These are phyloP conservation scores for Struthio camelus DNA, from an alignment of 2,113 vertebrate species.

Conservation along the genomic window DNA sequence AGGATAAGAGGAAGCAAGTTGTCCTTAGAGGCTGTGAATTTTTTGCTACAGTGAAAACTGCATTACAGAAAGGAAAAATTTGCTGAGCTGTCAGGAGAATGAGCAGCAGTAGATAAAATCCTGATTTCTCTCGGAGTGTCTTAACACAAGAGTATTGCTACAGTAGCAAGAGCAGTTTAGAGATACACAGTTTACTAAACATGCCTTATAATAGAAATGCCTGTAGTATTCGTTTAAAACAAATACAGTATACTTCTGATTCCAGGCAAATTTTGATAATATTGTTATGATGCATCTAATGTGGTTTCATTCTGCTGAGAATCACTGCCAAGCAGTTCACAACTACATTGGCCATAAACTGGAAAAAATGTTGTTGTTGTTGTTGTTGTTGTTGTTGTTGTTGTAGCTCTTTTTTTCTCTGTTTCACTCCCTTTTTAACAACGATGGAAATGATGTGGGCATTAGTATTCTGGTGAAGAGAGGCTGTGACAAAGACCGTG, in stretches of 20 bases:
- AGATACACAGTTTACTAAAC: neutral
- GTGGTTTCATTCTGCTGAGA: neutral
- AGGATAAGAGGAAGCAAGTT: neutral
- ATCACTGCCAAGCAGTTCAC: neutral
- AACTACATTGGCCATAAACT: neutral
- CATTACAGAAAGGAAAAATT: neutral
- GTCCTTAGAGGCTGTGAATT: neutral
- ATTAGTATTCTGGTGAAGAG: constrained; percentile 67
- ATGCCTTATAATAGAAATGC: neutral
- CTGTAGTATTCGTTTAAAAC: neutral
- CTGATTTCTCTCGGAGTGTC: neutral
- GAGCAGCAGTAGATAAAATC: neutral
- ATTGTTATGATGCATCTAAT: neutral
- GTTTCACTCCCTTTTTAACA: neutral
- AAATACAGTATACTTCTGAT: neutral
- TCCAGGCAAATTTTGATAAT: neutral
- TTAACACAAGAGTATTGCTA: neutral
- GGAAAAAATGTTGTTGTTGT: neutral
- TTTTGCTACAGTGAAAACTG: neutral
- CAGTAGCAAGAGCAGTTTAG: neutral
- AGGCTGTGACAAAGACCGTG: constrained; percentile 69
- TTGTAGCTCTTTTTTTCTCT: neutral
- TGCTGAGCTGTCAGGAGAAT: neutral
- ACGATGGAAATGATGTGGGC: constrained; percentile 1
- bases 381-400: too few species aligned